phyloP scores from a whole-genome alignment of 2,113 vertebrate species.

The Orycteropus afer region DNA sequence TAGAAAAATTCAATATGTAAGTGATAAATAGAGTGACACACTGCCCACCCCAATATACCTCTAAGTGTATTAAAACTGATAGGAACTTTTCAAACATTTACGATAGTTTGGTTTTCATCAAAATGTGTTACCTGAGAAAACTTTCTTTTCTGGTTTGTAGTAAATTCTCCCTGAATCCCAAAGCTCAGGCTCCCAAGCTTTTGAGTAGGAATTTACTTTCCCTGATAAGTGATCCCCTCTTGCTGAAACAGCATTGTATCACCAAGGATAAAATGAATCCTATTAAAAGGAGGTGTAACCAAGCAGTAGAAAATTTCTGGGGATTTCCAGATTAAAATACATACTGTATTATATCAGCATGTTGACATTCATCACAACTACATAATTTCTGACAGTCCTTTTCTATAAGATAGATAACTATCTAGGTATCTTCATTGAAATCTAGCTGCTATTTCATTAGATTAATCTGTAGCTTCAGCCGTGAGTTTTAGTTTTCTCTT shows the following conservation, averaged over 20 bases:
- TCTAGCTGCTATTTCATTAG: neutral
- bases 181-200: constrained; percentile 33
- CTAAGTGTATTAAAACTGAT: constrained; percentile 2
- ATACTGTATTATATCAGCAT: neutral
- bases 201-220: constrained; percentile 65
- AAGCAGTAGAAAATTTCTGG: constrained; percentile 48
- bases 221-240: constrained; percentile 61
- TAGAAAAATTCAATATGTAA: constrained; percentile 29
- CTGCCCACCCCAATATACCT: constrained; percentile 30
- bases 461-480: accelerated
- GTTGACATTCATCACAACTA: constrained; percentile 5
- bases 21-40: constrained; percentile 44
- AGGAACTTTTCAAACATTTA: constrained; percentile 49
- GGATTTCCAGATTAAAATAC: constrained; percentile 65
- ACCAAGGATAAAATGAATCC: constrained; percentile 70
- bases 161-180: constrained; percentile 59
- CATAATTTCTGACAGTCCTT: constrained; percentile 10
- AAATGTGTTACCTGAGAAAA: neutral
- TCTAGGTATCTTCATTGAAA: constrained; percentile 35
- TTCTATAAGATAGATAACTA: neutral
- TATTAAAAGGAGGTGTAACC: constrained; percentile 71
- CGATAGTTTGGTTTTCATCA: constrained; percentile 66
- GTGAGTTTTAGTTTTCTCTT: constrained; percentile 42
- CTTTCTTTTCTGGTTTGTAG: constrained; percentile 48
- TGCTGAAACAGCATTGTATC: constrained; percentile 77